Base-by-base conservation (phyloP, 2,888 invertebrate species). In the Caenorhabditis parvicauda region DNA sequence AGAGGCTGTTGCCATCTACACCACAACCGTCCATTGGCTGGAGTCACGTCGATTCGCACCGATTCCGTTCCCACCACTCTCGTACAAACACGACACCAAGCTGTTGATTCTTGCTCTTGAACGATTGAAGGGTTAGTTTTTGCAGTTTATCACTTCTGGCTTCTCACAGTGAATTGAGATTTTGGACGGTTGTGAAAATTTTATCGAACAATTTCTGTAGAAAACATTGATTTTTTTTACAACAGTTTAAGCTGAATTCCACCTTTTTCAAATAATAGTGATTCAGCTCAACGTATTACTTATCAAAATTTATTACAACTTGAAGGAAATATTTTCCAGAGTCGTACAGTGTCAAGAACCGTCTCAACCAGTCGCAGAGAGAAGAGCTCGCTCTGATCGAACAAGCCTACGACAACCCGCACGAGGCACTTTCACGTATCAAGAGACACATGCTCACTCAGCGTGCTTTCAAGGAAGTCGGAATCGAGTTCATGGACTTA, bases 401-500 rank as follows among this genome's bases (percentile, higher is more conserved):
- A 82, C 98, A 99, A 84, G 98, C 98, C 0, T 99, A 99, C 79
- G 98, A 99, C 82, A 99, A 99, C 84, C 98, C 98, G 25, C 98
- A 99, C 82, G 98, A 99, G 83, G 98, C 98, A 0, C 84, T 99
- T 68, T 96, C 96, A 0, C 89, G 98, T 80, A 99, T 99, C 80
- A 99, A 99, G 82, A 91, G 98, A 87, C 98, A 99, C 85, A 86
- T 99, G 81, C 86, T 99, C 4, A 99, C 98, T 0, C 96, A 96
- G 84, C 94, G 9, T 42, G 69, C 72, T 14, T 79, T 79, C 68
- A 77, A 76, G 51, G 76, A 90, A 89, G 90, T 92, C 56, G 95
- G 96, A 41, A 99, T 99, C 78, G 98, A 99, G 83, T 99, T 99
- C 83, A 99, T 99, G 98, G 98, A 99, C 82, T 86, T 99, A 54